Base-by-base conservation (phyloP, 2,113 vertebrate genomes). In the Brachyhypopomus gauderio region DNA sequence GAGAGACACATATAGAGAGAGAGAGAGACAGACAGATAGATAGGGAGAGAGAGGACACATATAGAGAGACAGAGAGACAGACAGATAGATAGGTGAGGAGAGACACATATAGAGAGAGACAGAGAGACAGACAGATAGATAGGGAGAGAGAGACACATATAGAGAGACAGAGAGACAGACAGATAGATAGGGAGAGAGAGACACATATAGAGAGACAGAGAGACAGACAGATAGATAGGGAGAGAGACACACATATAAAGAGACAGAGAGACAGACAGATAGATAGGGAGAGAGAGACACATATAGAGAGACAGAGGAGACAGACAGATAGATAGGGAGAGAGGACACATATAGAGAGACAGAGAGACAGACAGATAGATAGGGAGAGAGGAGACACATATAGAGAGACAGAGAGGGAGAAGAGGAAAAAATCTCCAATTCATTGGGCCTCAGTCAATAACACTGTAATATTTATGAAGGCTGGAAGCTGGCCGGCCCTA, bases 381-480 rank as follows among this genome's bases (percentile, higher is more conserved):
- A 86, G 86, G 79, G 23, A 78, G 85, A 87, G 85, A 30, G 55
- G 48, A 3, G 62, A 69, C 30, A 30, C 30, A 30, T 30, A 30
- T 30, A 30, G 30, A 30, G 30, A 30, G 30, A 30, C 30, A 30
- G 30, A 30, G 30, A 82, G 80, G 45, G 58, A 55, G 79, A 79
- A 85, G 87, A 87, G 88, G 89, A 87, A 90, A 89, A 90, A 92
- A 91, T 92, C 90, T 93, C 91, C 90, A 93, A 93, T 92, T 93
- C 92, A 93, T 92, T 91, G 90, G 91, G 90, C 92, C 91, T 90
- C 88, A 90, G 93, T 94, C 93, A 93, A 94, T 94, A 93, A 89
- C 89, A 91, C 90, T 94, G 90, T 92, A 94, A 93, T 93, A 94
- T 94, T 94, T 92, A 94, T 93, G 91, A 93, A 92, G 90, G 89